Evolutionary conservation across 2,888 invertebrate species (phyloP).

Genomic region (Meiosimyza decipiens): DNA sequence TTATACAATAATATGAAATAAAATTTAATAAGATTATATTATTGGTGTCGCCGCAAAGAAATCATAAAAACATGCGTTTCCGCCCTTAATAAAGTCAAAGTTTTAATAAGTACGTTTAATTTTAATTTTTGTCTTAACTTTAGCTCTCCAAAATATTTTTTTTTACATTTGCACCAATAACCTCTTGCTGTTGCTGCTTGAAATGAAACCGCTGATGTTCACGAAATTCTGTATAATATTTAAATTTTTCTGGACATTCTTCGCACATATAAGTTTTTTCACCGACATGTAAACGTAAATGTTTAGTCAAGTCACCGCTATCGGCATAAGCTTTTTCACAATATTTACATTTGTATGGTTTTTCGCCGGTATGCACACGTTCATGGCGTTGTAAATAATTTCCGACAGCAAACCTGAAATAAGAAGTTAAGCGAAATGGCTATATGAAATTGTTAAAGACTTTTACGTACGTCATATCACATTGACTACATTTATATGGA

Average conservation of each 20-base stretch:
- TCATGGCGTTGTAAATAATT: constrained; percentile 71
- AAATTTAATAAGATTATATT: too few species aligned
- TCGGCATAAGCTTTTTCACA: constrained; percentile 71
- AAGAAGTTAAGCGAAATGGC: constrained; percentile 68
- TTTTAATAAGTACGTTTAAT: too few species aligned
- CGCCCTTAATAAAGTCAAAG: too few species aligned
- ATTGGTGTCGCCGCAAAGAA: too few species aligned
- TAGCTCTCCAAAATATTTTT: not conserved
- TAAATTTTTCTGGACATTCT: constrained; percentile 50
- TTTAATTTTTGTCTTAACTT: too few species aligned
- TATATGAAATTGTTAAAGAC: too few species aligned
- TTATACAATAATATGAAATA: too few species aligned
- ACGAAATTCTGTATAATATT: constrained; percentile 44
- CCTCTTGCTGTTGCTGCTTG: constrained; percentile 41
- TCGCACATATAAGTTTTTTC: constrained; percentile 70
- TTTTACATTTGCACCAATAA: not conserved
- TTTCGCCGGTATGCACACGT: constrained; percentile 70
- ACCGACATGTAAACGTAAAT: constrained; percentile 69
- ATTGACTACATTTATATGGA: constrained; percentile 50
- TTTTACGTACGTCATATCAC: constrained; percentile 47
- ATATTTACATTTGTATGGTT: constrained; percentile 69
- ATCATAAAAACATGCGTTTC: too few species aligned
- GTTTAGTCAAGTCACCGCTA: constrained; percentile 71
- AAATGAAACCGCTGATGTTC: constrained; percentile 46
- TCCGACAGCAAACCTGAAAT: constrained; percentile 70